These are phyloP conservation scores for Garra rufa DNA, from an alignment of 2,113 vertebrate species.

Conservation along the genomic window DNA sequence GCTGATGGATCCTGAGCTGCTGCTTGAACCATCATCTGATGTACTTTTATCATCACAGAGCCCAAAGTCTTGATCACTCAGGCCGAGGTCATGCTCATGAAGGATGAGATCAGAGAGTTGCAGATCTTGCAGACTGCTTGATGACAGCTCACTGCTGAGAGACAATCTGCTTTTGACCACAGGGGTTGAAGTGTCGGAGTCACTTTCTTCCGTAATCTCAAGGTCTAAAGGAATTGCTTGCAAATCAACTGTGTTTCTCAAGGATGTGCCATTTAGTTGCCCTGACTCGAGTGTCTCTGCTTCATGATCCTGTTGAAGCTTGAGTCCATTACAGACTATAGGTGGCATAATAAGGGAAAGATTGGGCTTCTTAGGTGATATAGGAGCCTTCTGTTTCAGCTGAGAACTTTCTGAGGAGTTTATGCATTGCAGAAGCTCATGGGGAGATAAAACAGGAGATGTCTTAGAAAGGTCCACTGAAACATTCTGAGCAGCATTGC, in stretches of 20 bases:
- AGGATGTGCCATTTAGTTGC: not conserved
- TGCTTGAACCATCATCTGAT: slow-evolving; percentile 63
- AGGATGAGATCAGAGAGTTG: slow-evolving; percentile 22
- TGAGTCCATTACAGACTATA: not conserved
- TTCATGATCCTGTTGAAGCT: slow-evolving; percentile 18
- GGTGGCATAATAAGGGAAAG: slow-evolving; percentile 80
- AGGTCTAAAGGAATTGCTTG: slow-evolving; percentile 24
- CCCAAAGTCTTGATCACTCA: slow-evolving; percentile 55
- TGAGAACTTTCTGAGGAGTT: slow-evolving; percentile 57
- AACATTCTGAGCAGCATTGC: slow-evolving; percentile 15
- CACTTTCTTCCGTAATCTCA: slow-evolving; percentile 62
- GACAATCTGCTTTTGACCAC: slow-evolving; percentile 73
- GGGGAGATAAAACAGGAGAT: slow-evolving; percentile 18
- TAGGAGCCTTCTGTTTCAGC: slow-evolving; percentile 79
- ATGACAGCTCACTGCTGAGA: slow-evolving; percentile 61
- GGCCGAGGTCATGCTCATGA: slow-evolving; percentile 58
- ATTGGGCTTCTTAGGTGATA: slow-evolving; percentile 85
- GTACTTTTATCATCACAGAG: slow-evolving; percentile 69
- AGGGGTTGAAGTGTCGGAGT: slow-evolving; percentile 66
- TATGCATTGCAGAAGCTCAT: slow-evolving; percentile 29
- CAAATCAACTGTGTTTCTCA: not conserved
- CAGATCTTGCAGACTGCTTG: slow-evolving; percentile 53
- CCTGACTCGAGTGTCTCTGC: slow-evolving; percentile 12
- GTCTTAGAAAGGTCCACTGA: not conserved
- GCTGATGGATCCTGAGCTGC: slow-evolving; percentile 59